phyloP scores from a whole-genome alignment of 2,888 invertebrate species.

The Corythucha ciliata region DNA sequence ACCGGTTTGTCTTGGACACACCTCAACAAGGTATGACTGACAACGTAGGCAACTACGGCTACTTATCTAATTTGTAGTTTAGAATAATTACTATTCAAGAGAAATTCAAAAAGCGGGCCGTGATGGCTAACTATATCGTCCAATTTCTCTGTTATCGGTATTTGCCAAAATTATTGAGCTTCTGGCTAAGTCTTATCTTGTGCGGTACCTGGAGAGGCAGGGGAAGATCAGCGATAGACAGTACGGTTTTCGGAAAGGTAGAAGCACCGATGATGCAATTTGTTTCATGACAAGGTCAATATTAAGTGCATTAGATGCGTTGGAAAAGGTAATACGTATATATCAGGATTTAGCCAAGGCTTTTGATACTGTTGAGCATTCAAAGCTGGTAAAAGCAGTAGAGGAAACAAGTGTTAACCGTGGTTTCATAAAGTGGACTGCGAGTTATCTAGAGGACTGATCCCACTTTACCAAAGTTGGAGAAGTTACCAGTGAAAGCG shows the following conservation, averaged over 20 bases:
- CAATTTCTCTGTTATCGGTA: too few relatives aligned
- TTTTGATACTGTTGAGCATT: neutral
- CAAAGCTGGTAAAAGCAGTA: neutral
- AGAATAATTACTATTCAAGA: too few relatives aligned
- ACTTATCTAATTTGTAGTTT: too few relatives aligned
- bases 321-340: neutral
- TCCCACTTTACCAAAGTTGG: neutral
- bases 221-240: neutral
- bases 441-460: slow-evolving; percentile 2
- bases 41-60: too few relatives aligned
- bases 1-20: too few relatives aligned
- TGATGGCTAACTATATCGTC: too few relatives aligned
- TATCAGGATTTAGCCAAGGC: slow-evolving; percentile 9
- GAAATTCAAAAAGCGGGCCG: too few relatives aligned
- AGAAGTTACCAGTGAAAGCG: neutral
- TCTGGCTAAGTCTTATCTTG: too few relatives aligned
- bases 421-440: slow-evolving; percentile 3
- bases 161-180: too few relatives aligned
- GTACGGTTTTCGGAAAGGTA: neutral
- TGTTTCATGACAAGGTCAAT: neutral
- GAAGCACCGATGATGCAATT: slow-evolving; percentile 3
- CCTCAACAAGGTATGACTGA: too few relatives aligned
- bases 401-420: neutral
- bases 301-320: neutral
- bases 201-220: too few relatives aligned